Percentiles rank a stretch among this genome's conserved stretches.
phyloP scores from a whole-genome alignment of 2,113 vertebrate genomes.

The Stictonetta naevosa region DNA sequence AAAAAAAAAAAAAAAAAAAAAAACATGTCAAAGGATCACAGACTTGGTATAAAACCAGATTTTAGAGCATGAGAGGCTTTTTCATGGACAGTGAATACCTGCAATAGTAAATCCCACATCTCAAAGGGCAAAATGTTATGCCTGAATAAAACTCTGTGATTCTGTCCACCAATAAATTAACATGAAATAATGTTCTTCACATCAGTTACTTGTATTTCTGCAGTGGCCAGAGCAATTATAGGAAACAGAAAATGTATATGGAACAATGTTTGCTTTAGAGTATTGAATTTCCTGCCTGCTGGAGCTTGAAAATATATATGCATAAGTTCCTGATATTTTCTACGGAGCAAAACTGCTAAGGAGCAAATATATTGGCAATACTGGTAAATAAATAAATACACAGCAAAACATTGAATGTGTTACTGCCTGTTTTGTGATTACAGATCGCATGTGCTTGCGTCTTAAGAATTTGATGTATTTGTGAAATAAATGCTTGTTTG shows the following conservation, averaged over 20 bases:
- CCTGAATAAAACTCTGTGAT: neutral
- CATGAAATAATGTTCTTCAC: neutral
- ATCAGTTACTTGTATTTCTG: neutral
- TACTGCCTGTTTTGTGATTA: neutral
- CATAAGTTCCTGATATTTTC: neutral
- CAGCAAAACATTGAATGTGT: neutral
- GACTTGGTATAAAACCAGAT: rapidly evolving
- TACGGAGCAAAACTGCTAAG: neutral
- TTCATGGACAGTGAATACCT: neutral
- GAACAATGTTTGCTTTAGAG: neutral
- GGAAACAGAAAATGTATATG: neutral
- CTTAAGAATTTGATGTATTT: neutral
- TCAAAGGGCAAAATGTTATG: neutral
- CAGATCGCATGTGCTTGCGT: rapidly evolving
- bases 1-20: neutral
- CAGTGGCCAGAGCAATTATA: neutral
- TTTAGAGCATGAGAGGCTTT: neutral
- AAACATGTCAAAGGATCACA: neutral
- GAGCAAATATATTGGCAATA: neutral
- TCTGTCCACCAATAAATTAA: neutral
- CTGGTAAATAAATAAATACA: neutral
- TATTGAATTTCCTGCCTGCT: neutral
- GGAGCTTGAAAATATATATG: neutral
- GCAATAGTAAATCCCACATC: neutral
- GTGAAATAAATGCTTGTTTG: neutral